These are phyloP conservation scores for Thymelicus sylvestris DNA, from an alignment of 2,888 invertebrate species.

Conservation along the genomic window DNA sequence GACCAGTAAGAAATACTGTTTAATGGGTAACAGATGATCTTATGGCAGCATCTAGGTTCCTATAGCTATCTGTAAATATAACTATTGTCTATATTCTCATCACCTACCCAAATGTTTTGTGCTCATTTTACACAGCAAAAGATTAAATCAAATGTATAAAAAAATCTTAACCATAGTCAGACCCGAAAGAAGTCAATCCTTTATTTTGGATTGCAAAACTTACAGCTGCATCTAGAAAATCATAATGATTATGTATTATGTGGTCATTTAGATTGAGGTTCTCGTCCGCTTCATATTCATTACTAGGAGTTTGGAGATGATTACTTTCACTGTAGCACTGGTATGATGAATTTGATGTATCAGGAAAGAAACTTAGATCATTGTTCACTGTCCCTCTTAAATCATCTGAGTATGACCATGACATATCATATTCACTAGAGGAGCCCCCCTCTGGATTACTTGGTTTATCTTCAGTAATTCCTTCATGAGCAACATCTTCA, in stretches of 20 bases:
- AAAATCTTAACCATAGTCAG: slow-evolving; percentile 69
- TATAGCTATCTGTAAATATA: slow-evolving; percentile 36
- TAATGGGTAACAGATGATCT: slow-evolving; percentile 36
- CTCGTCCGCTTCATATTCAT: slow-evolving; percentile 52
- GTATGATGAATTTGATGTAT: slow-evolving; percentile 55
- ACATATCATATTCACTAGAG: slow-evolving; percentile 54
- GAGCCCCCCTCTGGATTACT: slow-evolving; percentile 48
- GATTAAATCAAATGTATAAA: too few relatives aligned
- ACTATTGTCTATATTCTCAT: slow-evolving; percentile 32
- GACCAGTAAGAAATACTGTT: slow-evolving; percentile 35
- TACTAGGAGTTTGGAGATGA: slow-evolving; percentile 49
- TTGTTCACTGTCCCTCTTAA: slow-evolving; percentile 50
- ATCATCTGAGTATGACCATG: slow-evolving; percentile 55
- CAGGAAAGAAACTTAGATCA: slow-evolving; percentile 54
- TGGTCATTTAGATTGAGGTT: slow-evolving; percentile 51
- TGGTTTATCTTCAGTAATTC: slow-evolving; percentile 42
- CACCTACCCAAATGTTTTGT: slow-evolving; percentile 34
- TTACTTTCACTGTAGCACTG: slow-evolving; percentile 56
- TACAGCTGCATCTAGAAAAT: slow-evolving; percentile 90
- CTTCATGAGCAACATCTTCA: slow-evolving; percentile 48
- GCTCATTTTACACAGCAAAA: slow-evolving; percentile 26
- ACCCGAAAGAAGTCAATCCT: slow-evolving; percentile 85
- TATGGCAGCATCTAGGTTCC: slow-evolving; percentile 36
- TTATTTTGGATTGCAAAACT: slow-evolving; percentile 90
- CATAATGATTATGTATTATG: slow-evolving; percentile 65